A percentile compares a stretch with the other conserved stretches of the same genome.
Evolutionary conservation across 1,140 invertebrate genomes (phyloP).

Genomic region (Eueides isabella): DNA sequence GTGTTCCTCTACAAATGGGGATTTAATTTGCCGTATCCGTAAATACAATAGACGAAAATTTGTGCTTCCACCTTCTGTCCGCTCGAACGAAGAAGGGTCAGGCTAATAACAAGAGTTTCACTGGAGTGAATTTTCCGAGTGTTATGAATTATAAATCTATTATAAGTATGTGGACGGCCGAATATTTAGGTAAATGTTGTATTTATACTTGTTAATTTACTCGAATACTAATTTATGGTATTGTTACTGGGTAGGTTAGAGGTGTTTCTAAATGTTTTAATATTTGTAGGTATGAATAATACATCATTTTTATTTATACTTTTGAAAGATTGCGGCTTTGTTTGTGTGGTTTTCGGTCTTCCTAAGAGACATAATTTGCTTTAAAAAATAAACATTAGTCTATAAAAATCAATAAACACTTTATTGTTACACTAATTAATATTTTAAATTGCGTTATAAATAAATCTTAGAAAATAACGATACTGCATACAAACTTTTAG

Average conservation of each 20-base stretch:
- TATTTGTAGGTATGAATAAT: background rate
- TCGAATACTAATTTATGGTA: background rate
- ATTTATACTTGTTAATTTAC: background rate
- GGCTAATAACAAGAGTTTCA: conserved; percentile 50
- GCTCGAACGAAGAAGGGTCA: conserved; percentile 49
- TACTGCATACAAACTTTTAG: too few species aligned
- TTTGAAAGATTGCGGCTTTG: too few species aligned
- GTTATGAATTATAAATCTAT: conserved; percentile 32
- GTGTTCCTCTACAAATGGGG: conserved; percentile 69
- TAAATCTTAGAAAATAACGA: too few species aligned
- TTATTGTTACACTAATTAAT: too few species aligned
- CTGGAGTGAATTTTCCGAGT: conserved; percentile 38
- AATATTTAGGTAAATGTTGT: background rate
- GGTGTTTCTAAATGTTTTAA: background rate
- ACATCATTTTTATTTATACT: too few species aligned
- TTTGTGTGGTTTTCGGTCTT: too few species aligned
- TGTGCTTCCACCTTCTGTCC: conserved; percentile 49
- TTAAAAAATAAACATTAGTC: too few species aligned
- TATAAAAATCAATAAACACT: too few species aligned
- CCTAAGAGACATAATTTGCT: too few species aligned
- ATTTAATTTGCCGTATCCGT: conserved; percentile 74
- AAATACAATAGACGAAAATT: conserved; percentile 67
- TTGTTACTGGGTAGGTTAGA: background rate
- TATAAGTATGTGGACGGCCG: conserved; percentile 22
- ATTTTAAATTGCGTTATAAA: too few species aligned